Conservation (phyloP, 2,888 invertebrate genomes). For the Malacosoma neustria region DNA sequence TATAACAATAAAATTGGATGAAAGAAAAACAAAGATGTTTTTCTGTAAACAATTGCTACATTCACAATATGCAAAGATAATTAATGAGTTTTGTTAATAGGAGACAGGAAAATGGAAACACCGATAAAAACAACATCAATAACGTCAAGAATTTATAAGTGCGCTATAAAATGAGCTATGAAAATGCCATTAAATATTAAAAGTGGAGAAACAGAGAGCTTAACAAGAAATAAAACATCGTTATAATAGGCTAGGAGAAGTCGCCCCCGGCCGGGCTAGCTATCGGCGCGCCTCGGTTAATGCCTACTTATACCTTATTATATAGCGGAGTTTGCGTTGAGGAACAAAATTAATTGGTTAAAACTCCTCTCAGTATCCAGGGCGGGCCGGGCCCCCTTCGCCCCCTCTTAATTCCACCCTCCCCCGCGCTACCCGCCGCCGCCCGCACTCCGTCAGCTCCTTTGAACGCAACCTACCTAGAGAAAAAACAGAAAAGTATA, state of each 20-base stretch:
- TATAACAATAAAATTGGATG: too few relatives aligned
- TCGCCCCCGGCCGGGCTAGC: constrained; percentile 64
- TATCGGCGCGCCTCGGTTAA: constrained; percentile 72
- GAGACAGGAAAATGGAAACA: constrained; percentile 8
- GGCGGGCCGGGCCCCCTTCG: constrained; percentile 58
- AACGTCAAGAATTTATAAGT: constrained; percentile 64
- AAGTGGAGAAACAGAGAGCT: constrained; percentile 74
- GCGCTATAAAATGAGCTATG: constrained; percentile 70
- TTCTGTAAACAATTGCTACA: too few relatives aligned
- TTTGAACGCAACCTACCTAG: constrained; percentile 75
- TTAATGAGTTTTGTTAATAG: constrained; percentile 1
- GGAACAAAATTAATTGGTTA: constrained; percentile 77
- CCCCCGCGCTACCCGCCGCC: constrained; percentile 35
- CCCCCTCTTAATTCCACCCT: constrained; percentile 64
- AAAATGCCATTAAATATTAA: constrained; percentile 75
- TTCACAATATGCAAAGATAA: not conserved
- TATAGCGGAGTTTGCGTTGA: constrained; percentile 76
- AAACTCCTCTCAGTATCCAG: constrained; percentile 77
- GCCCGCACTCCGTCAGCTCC: constrained; percentile 59
- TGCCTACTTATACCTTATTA: constrained; percentile 76
- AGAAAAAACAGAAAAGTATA: constrained; percentile 75
- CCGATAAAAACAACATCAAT: constrained; percentile 54
- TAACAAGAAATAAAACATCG: constrained; percentile 75
- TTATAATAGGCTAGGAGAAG: constrained; percentile 63
- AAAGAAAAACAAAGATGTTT: constrained; percentile 17